Percentiles rank a stretch among this genome's conserved stretches.
Conservation (phyloP, 1,140 invertebrate genomes). For the Lasioglossum baleicum region DNA sequence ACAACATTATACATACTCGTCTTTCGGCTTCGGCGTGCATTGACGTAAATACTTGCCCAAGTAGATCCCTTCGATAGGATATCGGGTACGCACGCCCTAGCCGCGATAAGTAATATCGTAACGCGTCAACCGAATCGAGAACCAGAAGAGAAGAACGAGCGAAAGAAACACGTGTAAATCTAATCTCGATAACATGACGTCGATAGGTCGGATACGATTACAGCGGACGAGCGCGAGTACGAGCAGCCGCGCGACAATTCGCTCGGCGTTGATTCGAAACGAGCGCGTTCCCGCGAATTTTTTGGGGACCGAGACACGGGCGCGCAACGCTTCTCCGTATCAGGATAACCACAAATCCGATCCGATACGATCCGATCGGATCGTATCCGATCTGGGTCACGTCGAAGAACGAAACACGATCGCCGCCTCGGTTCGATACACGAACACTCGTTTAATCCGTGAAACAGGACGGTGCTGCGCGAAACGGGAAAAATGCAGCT, state of each 20-base stretch:
- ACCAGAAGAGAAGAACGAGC: background rate
- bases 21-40: no score
- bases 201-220: background rate
- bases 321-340: constrained; percentile 13
- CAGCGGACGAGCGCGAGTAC: no score
- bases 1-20: no score
- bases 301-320: constrained; percentile 1
- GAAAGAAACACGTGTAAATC: constrained; percentile 9
- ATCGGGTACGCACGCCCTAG: no score
- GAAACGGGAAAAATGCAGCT: background rate
- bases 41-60: no score
- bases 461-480: background rate
- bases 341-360: constrained; percentile 55
- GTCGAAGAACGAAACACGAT: constrained; percentile 47
- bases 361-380: constrained; percentile 41
- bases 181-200: background rate
- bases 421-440: constrained; percentile 13
- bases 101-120: no score
- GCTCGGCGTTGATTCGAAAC: constrained; percentile 5
- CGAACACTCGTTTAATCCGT: constrained; percentile 27
- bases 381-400: constrained; percentile 20
- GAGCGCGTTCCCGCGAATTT: background rate
- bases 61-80: no score
- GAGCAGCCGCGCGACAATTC: no score
- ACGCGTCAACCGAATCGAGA: no score